phyloP scores from a whole-genome alignment of 2,797 vertebrate species.

The Moxostoma hubbsi region DNA sequence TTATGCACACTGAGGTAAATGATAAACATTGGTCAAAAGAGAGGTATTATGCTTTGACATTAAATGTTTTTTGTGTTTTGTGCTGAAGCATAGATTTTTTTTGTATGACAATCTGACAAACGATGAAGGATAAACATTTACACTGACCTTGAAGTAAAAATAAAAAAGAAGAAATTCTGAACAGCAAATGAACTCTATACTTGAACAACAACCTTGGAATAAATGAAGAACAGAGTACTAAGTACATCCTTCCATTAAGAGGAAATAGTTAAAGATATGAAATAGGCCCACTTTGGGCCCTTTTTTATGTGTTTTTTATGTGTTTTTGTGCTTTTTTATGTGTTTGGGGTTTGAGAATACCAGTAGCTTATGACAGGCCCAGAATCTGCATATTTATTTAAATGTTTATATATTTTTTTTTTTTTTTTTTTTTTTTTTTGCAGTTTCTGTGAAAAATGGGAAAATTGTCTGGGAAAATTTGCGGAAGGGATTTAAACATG shows the following conservation, averaged over 20 bases:
- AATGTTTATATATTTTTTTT: too few species aligned
- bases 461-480: too few species aligned
- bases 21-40: conserved; percentile 83
- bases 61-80: not conserved
- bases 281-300: not conserved
- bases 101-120: not conserved
- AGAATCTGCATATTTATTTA: too few species aligned
- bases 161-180: not conserved
- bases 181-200: not conserved
- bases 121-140: not conserved
- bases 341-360: not conserved
- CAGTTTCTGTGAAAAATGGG: too few species aligned
- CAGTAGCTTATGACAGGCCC: not conserved
- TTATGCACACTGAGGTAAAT: conserved; percentile 85
- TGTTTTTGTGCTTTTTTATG: not conserved
- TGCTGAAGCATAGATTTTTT: too few species aligned
- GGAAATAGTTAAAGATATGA: not conserved
- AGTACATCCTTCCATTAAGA: not conserved
- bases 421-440: too few species aligned
- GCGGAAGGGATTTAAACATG: too few species aligned
- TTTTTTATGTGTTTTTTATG: not conserved
- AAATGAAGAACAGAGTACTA: not conserved
- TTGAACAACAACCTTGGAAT: conserved; percentile 34
- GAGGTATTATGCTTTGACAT: conserved; percentile 76
- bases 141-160: conserved; percentile 1